phyloP scores from a whole-genome alignment of 2,113 vertebrate genomes.

The Mustelus asterias region DNA sequence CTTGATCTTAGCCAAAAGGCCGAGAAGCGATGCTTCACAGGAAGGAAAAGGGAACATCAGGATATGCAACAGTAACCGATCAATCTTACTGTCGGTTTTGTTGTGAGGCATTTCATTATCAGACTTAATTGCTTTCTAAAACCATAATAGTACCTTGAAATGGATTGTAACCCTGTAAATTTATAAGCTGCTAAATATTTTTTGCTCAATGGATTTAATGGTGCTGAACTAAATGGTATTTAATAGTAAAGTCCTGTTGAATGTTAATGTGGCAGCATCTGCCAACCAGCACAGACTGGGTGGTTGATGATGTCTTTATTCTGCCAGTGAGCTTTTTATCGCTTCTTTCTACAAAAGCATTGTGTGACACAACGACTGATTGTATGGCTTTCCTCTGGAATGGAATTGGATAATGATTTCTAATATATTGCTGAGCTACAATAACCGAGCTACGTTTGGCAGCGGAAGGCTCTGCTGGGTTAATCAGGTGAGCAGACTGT shows the following conservation, averaged over 20 bases:
- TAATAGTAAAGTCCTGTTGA: conserved; percentile 33
- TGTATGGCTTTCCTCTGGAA: not conserved
- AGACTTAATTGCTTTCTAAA: conserved; percentile 25
- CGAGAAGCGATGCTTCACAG: not conserved
- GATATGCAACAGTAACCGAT: not conserved
- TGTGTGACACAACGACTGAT: not conserved
- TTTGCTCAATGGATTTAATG: conserved; percentile 35
- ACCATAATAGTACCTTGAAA: conserved; percentile 12
- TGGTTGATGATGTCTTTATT: not conserved
- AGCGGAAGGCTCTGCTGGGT: not conserved
- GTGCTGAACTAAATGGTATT: conserved; percentile 35
- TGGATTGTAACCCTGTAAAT: conserved; percentile 31
- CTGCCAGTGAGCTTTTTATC: conserved; percentile 7
- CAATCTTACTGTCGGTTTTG: not conserved
- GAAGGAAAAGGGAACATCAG: not conserved
- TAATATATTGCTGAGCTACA: not conserved
- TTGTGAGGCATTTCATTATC: conserved; percentile 23
- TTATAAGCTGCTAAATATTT: conserved; percentile 32
- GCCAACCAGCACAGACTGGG: not conserved
- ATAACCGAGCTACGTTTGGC: not conserved
- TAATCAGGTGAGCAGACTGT: not conserved
- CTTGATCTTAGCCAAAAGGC: too few species aligned
- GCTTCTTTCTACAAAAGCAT: not conserved
- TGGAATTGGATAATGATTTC: not conserved
- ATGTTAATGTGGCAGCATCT: conserved; percentile 15